These are phyloP conservation scores for Nemoura dubitans DNA, from an alignment of 2,888 invertebrate genomes.

Conservation along the genomic window DNA sequence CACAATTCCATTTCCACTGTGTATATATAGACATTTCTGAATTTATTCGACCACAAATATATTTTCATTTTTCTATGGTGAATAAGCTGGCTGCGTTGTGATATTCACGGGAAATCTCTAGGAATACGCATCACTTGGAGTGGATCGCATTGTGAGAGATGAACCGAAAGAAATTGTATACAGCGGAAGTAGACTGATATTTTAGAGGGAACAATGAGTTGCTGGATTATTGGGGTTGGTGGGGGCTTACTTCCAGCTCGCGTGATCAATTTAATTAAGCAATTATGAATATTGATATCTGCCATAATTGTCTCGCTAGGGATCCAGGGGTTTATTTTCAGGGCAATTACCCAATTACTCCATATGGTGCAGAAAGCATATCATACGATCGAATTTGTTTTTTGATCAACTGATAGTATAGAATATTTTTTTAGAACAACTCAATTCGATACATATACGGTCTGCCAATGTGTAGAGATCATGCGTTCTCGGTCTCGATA, in stretches of 20 bases:
- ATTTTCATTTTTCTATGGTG: background rate
- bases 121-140: background rate
- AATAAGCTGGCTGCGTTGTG: background rate
- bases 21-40: background rate
- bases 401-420: no score
- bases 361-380: no score
- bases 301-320: background rate
- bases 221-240: background rate
- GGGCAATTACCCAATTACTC: no score
- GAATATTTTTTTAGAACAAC: no score
- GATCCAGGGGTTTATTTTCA: no score
- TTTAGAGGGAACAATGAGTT: background rate
- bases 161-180: background rate
- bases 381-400: no score
- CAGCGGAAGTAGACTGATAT: background rate
- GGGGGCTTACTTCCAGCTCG: background rate
- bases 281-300: background rate
- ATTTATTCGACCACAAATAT: conserved; percentile 7
- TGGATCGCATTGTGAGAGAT: background rate
- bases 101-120: background rate
- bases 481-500: no score
- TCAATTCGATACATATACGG: no score
- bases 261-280: background rate
- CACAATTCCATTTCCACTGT: background rate
- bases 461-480: no score